These are phyloP conservation scores for Hirudinaria manillensis DNA, from an alignment of 2,888 invertebrate genomes.

Conservation along the genomic window DNA sequence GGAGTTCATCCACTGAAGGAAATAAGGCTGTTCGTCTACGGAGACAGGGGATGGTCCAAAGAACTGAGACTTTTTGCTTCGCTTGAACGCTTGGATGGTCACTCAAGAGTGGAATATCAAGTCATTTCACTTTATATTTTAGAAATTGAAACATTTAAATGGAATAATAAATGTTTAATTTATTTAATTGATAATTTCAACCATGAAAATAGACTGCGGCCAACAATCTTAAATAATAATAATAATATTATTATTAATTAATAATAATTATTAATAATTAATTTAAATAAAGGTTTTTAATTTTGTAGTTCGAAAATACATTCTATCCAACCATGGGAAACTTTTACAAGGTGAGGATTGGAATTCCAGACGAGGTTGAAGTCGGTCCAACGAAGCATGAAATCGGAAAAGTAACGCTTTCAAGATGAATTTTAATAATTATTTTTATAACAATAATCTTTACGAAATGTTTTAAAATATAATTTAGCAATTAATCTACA, in stretches of 20 bases:
- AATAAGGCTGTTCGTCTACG: slow-evolving; percentile 45
- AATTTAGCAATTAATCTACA: too few relatives aligned
- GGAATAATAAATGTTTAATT: too few relatives aligned
- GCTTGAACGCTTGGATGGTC: not conserved
- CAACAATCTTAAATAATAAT: too few relatives aligned
- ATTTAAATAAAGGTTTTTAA: not conserved
- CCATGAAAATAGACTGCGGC: too few relatives aligned
- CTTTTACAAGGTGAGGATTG: slow-evolving; percentile 47
- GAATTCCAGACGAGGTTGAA: slow-evolving; percentile 43
- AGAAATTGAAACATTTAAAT: too few relatives aligned
- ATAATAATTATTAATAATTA: too few relatives aligned
- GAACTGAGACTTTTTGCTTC: slow-evolving; percentile 35
- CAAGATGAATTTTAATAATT: too few relatives aligned
- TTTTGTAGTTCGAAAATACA: not conserved
- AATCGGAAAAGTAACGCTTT: slow-evolving; percentile 42
- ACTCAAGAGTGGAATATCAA: not conserved
- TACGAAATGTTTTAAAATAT: too few relatives aligned
- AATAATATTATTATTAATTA: too few relatives aligned
- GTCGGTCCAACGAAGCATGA: slow-evolving; percentile 44
- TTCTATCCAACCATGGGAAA: slow-evolving; percentile 42
- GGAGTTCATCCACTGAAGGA: not conserved
- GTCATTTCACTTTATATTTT: too few relatives aligned
- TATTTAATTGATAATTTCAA: too few relatives aligned
- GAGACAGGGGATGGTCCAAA: slow-evolving; percentile 45
- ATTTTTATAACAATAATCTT: too few relatives aligned